Evolutionary conservation across 2,113 vertebrate species (phyloP).

Genomic region (Motacilla alba): DNA sequence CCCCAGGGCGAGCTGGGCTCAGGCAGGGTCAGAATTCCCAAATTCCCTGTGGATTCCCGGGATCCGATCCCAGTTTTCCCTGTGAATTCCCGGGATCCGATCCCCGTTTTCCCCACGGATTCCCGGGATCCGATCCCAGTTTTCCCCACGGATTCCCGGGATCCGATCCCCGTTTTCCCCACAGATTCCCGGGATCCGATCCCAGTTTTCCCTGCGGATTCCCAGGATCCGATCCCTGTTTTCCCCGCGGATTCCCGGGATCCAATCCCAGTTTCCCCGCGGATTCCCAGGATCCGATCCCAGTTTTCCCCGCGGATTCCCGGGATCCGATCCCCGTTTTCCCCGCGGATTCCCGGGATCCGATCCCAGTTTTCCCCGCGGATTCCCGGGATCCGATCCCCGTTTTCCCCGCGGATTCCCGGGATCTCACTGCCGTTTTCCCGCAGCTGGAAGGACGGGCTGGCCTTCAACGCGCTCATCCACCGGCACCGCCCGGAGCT

Average conservation of each 20-base stretch:
- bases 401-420: background rate
- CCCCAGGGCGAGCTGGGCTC: background rate
- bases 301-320: background rate
- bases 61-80: no score
- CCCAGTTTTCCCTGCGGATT: background rate
- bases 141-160: background rate
- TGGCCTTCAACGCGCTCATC: slow-evolving; percentile 95
- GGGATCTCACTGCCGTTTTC: background rate
- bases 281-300: no score
- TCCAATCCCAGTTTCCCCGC: no score
- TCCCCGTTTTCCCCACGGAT: no score
- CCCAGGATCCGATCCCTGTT: background rate
- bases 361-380: no score
- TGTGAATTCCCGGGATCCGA: background rate
- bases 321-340: fast-evolving
- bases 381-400: no score
- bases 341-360: background rate
- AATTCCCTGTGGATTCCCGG: fast-evolving
- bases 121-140: no score
- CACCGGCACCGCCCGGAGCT: slow-evolving; percentile 93
- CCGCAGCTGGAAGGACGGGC: slow-evolving; percentile 92
- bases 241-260: background rate
- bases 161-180: background rate
- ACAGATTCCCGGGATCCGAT: no score
- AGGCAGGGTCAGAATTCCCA: background rate